Base-by-base conservation (phyloP, 2,113 vertebrate genomes). In the Himantopus leucocephalus region DNA sequence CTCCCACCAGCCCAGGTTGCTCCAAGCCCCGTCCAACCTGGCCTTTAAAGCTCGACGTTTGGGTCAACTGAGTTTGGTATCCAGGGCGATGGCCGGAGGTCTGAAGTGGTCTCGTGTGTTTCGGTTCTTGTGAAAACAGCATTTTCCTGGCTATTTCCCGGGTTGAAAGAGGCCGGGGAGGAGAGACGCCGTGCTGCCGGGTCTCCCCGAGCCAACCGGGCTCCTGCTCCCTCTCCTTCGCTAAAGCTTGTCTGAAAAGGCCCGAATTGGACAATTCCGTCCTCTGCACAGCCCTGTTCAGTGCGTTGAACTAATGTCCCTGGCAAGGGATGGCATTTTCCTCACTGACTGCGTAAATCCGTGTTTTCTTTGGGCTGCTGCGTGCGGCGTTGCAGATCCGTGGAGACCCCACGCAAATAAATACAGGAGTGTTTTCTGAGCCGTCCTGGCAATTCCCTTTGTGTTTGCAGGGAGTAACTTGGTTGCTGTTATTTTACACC, bases 171-270 rank as follows among this genome's bases (percentile, higher is more conserved):
- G 48, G 14, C 23, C 30, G 55, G 24, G 48, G 24, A 63, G 12
- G 21, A 81, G 37, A 35, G 41, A 35, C 0, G 2, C 43, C 0
- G 0, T 34, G 86, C 41, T 43, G 7, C 3, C 0, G 0, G 47
- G 4, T 55, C 15, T 48, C 53, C 27, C 9, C 8, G 29, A 30
- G 30, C 21, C 64, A 50, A 21, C 17, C 11, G 0, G 39, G 30
- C 67, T 79, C 48, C 53, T 39, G 66, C 55, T 58, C n/a, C 47
- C 30, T 68, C 21, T 64, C 20, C 66, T 68, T 48, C 5, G 0
- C n/a, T 55, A 23, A 29, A 41, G 19, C 43, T 30, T 32, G 3
- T 5, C 67, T 32, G 32, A 22, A 72, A 77, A 34, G 50, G 50
- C 60, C 73, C 5, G 2, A 32, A 56, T 6, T 0, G 1, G 27